Conservation (phyloP, 2,888 invertebrate species). For the Empis livida region DNA sequence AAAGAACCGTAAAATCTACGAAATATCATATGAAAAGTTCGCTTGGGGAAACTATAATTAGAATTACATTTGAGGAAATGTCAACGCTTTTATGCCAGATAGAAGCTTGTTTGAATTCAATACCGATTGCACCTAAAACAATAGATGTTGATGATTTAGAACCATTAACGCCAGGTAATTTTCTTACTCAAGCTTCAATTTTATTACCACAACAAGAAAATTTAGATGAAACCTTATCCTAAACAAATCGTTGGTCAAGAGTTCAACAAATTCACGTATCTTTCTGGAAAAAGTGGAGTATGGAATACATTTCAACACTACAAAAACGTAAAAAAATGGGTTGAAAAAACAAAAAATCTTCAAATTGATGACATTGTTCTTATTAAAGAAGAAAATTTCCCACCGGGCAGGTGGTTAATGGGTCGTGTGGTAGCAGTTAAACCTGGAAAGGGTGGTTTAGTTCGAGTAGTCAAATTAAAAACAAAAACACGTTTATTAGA, state of each 20-base stretch:
- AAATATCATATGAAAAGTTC: slow-evolving; percentile 18
- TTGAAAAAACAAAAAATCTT: slow-evolving; percentile 1
- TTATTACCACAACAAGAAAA: slow-evolving; percentile 6
- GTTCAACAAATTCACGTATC: slow-evolving; percentile 14
- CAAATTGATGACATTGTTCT: slow-evolving; percentile 15
- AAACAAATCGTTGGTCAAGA: slow-evolving; percentile 15
- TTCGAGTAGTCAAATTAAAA: too few species aligned
- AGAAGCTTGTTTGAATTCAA: slow-evolving; percentile 17
- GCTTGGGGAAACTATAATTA: slow-evolving; percentile 10
- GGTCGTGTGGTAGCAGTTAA: too few species aligned
- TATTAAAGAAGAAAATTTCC: slow-evolving; percentile 12
- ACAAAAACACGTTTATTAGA: too few species aligned
- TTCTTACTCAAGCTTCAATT: neutral
- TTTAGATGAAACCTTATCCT: too few species aligned
- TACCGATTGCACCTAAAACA: slow-evolving; percentile 13
- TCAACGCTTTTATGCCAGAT: slow-evolving; percentile 15
- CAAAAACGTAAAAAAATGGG: slow-evolving; percentile 17
- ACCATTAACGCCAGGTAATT: slow-evolving; percentile 6
- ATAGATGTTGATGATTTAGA: slow-evolving; percentile 6
- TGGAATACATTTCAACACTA: slow-evolving; percentile 15
- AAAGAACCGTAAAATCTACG: slow-evolving; percentile 17
- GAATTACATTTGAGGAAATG: slow-evolving; percentile 18
- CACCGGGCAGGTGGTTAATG: too few species aligned
- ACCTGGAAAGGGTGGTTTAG: too few species aligned
- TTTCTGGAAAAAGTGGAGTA: slow-evolving; percentile 15